Evolutionary conservation across 2,888 invertebrate species (phyloP), one percentile per base, ranked within the genome.

Genomic region (Anagyrus pseudococci): DNA sequence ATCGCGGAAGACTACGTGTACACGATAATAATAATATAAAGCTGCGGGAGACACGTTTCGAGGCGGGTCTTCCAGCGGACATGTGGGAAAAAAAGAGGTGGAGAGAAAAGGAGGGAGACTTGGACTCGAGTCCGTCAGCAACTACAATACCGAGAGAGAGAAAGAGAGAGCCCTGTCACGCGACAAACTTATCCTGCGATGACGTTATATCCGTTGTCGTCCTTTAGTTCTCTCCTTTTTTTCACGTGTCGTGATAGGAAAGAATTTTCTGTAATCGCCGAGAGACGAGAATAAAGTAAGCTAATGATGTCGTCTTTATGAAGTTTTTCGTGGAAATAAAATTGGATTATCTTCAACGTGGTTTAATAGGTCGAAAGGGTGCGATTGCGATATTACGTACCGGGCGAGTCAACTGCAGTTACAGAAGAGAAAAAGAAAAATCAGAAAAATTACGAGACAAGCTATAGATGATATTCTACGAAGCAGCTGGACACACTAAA

Each of bases 171-270:
- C n/a, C 71, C 72, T 72, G 76, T 76, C 77, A 77, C 76, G 77
- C 76, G 74, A 77, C 75, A 75, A 57, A 75, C 73, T 70, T 69
- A 67, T 66, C 74, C 76, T 75, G 73, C 76, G n/a, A 7, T 77
- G 75, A 76, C 75, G 75, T 70, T 71, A 70, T 69, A 68, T 68
- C 65, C 68, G 62, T 60, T 60, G 49, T 62, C 53, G 48, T 56
- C 49, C 62, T 60, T 44, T 44, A n/a, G 4, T 48, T 57, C 37
- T 41, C 13, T 2, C 15, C 3, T 4, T 37, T 2, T 37, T 2
- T 37, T 2, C 33, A 4, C 8, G 2, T 37, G 8, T 37, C 2
- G 4, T 4, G 15, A 37, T 8, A 4, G 8, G 2, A 37, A 29
- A 29, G 10, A 4, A 10, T 10, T 4, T 29, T 10, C 10, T 29